These are phyloP conservation scores for Cataglyphis rosenhaueri DNA, from an alignment of 2,888 invertebrate species.

Conservation along the genomic window DNA sequence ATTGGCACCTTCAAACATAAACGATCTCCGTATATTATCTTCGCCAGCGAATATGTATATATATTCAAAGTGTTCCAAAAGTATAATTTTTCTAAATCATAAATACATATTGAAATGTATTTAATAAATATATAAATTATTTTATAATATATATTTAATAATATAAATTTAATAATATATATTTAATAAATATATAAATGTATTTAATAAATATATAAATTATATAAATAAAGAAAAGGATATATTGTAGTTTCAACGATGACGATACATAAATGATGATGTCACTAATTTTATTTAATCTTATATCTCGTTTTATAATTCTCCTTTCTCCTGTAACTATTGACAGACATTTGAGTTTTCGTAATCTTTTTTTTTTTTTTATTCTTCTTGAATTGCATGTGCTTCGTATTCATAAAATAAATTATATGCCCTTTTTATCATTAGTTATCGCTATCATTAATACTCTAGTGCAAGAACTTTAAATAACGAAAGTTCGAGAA, in stretches of 20 bases:
- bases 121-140: no score
- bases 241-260: not conserved
- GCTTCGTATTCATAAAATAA: constrained; percentile 12
- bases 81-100: not conserved
- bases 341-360: not conserved
- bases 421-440: constrained; percentile 12
- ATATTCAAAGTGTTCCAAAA: not conserved
- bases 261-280: not conserved
- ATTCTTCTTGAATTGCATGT: not conserved
- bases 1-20: constrained; percentile 19
- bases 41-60: not conserved
- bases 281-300: constrained; percentile 24
- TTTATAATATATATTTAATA: no score
- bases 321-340: not conserved
- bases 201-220: no score
- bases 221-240: not conserved
- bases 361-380: not conserved
- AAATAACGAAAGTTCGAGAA: constrained; percentile 18
- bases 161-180: no score
- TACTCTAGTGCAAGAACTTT: constrained; percentile 6
- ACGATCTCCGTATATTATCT: constrained; percentile 13
- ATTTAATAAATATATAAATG: no score
- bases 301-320: not conserved
- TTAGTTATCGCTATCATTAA: not conserved
- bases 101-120: not conserved